phyloP scores from a whole-genome alignment of 2,888 invertebrate species.

The Xylota segnis region DNA sequence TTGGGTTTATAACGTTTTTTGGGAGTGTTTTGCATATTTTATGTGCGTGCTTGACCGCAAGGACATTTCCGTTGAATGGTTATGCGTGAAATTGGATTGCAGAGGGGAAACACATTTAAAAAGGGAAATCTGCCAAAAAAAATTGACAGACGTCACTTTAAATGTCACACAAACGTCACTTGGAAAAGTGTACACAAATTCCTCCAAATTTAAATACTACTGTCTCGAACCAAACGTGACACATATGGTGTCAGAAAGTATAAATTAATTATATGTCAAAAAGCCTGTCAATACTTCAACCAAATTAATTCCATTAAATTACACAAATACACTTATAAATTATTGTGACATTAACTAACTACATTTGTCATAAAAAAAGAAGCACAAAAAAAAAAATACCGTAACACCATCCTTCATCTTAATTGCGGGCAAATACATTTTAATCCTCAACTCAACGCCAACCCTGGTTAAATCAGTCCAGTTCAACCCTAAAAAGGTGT shows the following conservation, averaged over 20 bases:
- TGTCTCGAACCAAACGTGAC: not conserved
- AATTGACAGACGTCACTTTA: not conserved
- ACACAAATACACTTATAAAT: conserved; percentile 69
- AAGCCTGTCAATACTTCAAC: conserved; percentile 62
- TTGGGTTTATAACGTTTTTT: conserved; percentile 31
- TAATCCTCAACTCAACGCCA: conserved; percentile 64
- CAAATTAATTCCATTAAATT: conserved; percentile 68
- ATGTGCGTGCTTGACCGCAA: conserved; percentile 69
- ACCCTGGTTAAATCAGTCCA: conserved; percentile 67
- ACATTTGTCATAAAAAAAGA: conserved; percentile 55
- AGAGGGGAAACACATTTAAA: no score
- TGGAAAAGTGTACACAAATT: not conserved
- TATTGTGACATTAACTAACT: conserved; percentile 75
- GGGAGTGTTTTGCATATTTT: conserved; percentile 62
- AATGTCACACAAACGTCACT: not conserved
- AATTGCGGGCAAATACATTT: conserved; percentile 68
- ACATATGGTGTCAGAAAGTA: not conserved
- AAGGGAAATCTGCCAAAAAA: not conserved
- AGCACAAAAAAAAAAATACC: conserved; percentile 12
- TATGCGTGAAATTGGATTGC: conserved; percentile 67
- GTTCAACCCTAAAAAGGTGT: conserved; percentile 74
- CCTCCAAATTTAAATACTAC: not conserved
- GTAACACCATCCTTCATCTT: conserved; percentile 66
- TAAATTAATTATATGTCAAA: conserved; percentile 52
- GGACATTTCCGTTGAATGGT: conserved; percentile 53